A percentile compares a stretch with the other conserved stretches of the same genome.
Evolutionary conservation across 1,140 invertebrate genomes (phyloP).

Genomic region (Bombus balteatus): DNA sequence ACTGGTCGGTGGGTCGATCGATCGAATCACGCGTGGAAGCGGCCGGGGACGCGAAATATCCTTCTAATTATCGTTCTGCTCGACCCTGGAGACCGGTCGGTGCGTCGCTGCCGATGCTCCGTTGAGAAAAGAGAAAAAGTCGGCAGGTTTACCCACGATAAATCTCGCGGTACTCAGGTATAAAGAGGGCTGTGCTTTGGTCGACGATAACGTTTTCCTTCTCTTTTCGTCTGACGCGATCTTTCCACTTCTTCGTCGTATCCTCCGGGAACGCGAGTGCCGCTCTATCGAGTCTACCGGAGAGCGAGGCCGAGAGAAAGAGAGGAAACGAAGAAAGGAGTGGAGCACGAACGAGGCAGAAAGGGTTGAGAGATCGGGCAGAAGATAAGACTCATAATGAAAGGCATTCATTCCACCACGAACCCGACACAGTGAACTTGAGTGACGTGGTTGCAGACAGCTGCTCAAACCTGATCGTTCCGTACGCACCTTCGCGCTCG

Average conservation of each 20-base stretch:
- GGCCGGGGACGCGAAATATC: slow-evolving; percentile 32
- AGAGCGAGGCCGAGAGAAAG: slow-evolving; percentile 27
- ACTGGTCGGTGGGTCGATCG: background rate
- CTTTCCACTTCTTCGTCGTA: slow-evolving; percentile 18
- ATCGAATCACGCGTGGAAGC: slow-evolving; percentile 20
- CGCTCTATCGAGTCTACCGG: slow-evolving; percentile 30
- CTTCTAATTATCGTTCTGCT: slow-evolving; percentile 54
- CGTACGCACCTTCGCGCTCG: slow-evolving; percentile 70
- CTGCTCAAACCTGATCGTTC: slow-evolving; percentile 81
- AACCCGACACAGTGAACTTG: slow-evolving; percentile 78
- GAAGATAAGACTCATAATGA: slow-evolving; percentile 81
- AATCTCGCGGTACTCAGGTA: slow-evolving; percentile 66
- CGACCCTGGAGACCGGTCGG: slow-evolving; percentile 19
- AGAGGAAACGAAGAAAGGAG: slow-evolving; percentile 60
- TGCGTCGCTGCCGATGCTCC: slow-evolving; percentile 21
- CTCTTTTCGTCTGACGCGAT: background rate
- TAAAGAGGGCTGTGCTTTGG: slow-evolving; percentile 50
- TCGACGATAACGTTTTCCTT: slow-evolving; percentile 59
- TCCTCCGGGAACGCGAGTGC: slow-evolving; percentile 44
- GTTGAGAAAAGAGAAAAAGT: slow-evolving; percentile 36
- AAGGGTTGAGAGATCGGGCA: slow-evolving; percentile 76
- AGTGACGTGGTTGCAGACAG: slow-evolving; percentile 82
- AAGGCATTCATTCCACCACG: slow-evolving; percentile 80
- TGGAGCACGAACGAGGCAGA: slow-evolving; percentile 58
- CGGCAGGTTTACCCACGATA: slow-evolving; percentile 60